Evolutionary conservation across 37 sponge, comb jelly and placozoan genomes (phyloP).

Genomic region (Halichondria panicea): DNA sequence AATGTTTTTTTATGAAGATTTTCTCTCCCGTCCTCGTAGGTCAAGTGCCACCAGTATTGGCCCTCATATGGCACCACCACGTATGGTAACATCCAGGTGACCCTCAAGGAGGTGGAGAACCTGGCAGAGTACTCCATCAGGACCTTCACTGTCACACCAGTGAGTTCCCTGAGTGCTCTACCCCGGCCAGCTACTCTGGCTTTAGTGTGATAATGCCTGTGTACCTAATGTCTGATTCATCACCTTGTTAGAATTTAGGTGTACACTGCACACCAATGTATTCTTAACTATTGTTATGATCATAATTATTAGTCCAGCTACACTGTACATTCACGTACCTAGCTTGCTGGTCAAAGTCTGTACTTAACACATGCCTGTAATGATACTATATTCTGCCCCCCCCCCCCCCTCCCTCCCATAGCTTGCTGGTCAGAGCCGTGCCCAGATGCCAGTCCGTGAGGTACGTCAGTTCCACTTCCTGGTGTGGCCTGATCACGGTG

Average conservation of each 20-base stretch:
- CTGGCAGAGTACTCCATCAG: slow-evolving; percentile 87
- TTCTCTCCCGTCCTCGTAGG: slow-evolving; percentile 27
- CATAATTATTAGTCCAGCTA: no score
- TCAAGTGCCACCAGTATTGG: slow-evolving; percentile 93
- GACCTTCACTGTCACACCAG: slow-evolving; percentile 64
- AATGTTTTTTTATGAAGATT: not conserved
- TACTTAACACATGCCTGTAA: no score
- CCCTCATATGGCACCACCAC: slow-evolving; percentile 74
- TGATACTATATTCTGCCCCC: slow-evolving; percentile 4
- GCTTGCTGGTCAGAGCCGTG: slow-evolving; percentile 45
- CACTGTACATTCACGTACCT: no score
- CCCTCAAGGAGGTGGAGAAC: slow-evolving; percentile 72
- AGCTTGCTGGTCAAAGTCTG: no score
- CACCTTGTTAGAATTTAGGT: no score
- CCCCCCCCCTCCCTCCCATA: not conserved
- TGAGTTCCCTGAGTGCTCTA: no score
- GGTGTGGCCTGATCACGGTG: slow-evolving; percentile 97
- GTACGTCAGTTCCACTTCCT: slow-evolving; percentile 89
- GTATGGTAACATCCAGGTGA: slow-evolving; percentile 81
- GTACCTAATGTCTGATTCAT: no score
- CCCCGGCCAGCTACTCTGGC: no score
- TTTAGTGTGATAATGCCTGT: no score
- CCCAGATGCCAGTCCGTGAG: slow-evolving; percentile 37
- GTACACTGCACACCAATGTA: no score
- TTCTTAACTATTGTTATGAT: no score